phyloP scores from a whole-genome alignment of 2,113 vertebrate genomes.

The Larimichthys crocea region DNA sequence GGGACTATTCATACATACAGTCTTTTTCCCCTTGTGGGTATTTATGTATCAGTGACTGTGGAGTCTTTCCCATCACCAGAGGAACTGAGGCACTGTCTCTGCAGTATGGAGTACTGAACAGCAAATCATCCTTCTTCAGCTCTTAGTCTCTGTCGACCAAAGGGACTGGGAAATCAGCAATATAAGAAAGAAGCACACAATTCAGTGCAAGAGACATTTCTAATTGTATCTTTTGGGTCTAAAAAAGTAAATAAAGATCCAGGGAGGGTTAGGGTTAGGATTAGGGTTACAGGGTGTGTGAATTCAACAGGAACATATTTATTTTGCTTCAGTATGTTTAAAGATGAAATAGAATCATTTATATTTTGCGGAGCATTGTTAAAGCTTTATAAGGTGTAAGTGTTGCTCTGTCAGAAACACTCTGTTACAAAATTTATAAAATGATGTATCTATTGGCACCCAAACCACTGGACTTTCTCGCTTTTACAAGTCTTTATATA shows the following conservation, averaged over 20 bases:
- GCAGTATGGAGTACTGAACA: conserved; percentile 3
- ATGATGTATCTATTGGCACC: not conserved
- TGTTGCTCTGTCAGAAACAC: not conserved
- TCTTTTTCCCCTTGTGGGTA: conserved; percentile 20
- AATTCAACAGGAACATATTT: not conserved
- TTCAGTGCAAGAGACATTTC: conserved; percentile 5
- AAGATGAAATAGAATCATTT: not conserved
- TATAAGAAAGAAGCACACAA: not conserved
- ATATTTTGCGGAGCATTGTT: not conserved
- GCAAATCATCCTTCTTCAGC: conserved; percentile 24
- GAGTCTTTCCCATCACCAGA: not conserved
- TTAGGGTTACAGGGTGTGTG: too few relatives aligned
- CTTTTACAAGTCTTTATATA: not conserved
- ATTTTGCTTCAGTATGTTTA: not conserved
- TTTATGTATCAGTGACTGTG: conserved; percentile 22
- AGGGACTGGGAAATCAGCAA: conserved; percentile 4
- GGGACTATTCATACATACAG: conserved; percentile 16
- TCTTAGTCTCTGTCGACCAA: conserved; percentile 13
- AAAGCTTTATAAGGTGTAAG: not conserved
- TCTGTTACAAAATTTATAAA: not conserved
- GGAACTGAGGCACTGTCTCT: not conserved
- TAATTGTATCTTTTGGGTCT: not conserved
- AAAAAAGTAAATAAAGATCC: conserved; percentile 1
- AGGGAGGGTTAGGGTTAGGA: too few relatives aligned
- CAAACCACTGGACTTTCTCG: not conserved